phyloP scores from a whole-genome alignment of 2,113 vertebrate species.

The Amblyornis subalaris region DNA sequence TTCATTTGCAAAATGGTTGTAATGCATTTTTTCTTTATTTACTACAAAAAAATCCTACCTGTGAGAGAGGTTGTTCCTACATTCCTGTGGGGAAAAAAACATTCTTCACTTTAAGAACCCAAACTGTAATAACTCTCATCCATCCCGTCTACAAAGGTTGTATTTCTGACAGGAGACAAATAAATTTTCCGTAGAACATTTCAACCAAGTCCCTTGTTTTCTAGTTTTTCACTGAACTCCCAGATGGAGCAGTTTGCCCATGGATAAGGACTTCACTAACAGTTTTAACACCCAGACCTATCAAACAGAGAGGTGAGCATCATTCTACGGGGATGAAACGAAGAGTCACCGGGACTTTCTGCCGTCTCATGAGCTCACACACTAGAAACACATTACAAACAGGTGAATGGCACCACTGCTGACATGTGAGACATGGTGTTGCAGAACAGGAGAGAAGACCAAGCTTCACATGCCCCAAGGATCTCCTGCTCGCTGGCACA shows the following conservation, averaged over 20 bases:
- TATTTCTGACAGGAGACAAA: background rate
- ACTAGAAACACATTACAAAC: background rate
- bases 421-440: fast-evolving
- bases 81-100: background rate
- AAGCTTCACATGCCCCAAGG: fast-evolving
- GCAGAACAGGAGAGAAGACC: background rate
- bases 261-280: background rate
- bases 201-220: background rate
- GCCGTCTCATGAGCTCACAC: fast-evolving
- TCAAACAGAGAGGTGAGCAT: background rate
- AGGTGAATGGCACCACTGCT: background rate
- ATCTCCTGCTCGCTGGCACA: background rate
- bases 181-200: background rate
- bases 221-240: background rate
- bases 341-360: background rate
- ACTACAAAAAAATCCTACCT: background rate
- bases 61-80: background rate
- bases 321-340: background rate
- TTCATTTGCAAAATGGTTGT: background rate
- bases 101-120: background rate
- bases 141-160: background rate
- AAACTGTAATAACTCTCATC: background rate
- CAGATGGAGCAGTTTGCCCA: background rate
- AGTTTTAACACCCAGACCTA: background rate
- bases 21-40: background rate